Evolutionary conservation across 2,113 vertebrate species (phyloP).

Genomic region (Oncorhynchus keta): DNA sequence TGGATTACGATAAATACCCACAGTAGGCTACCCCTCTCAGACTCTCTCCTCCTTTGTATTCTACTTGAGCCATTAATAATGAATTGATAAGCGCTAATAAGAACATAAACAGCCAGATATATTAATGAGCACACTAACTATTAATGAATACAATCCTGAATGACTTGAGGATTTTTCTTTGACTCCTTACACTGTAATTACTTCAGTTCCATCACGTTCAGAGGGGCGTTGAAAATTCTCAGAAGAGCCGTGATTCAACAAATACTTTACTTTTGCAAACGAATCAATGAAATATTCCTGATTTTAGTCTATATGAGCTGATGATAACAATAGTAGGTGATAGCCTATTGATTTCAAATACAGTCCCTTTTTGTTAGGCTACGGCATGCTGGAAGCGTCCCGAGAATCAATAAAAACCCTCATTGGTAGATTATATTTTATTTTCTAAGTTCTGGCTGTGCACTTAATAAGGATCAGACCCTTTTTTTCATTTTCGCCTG

Average conservation of each 20-base stretch:
- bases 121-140: slow-evolving; percentile 53
- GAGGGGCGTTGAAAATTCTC: not conserved
- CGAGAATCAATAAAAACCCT: slow-evolving; percentile 13
- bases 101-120: slow-evolving; percentile 36
- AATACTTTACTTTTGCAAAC: too few relatives aligned
- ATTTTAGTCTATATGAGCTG: too few relatives aligned
- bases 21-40: slow-evolving; percentile 1
- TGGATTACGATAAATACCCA: not conserved
- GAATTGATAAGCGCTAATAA: slow-evolving; percentile 59
- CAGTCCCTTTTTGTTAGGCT: too few relatives aligned
- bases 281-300: too few relatives aligned
- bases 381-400: too few relatives aligned
- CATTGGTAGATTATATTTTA: not conserved
- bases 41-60: slow-evolving; percentile 52
- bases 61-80: slow-evolving; percentile 65
- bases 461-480: not conserved
- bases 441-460: slow-evolving; percentile 6
- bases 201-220: slow-evolving; percentile 12
- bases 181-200: slow-evolving; percentile 30
- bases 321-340: too few relatives aligned
- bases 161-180: slow-evolving; percentile 30
- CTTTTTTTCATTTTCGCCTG: too few relatives aligned
- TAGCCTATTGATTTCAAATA: too few relatives aligned
- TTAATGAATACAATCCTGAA: slow-evolving; percentile 33
- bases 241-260: not conserved